Conservation (phyloP, 2,113 vertebrate genomes). For the Dromas ardeola region DNA sequence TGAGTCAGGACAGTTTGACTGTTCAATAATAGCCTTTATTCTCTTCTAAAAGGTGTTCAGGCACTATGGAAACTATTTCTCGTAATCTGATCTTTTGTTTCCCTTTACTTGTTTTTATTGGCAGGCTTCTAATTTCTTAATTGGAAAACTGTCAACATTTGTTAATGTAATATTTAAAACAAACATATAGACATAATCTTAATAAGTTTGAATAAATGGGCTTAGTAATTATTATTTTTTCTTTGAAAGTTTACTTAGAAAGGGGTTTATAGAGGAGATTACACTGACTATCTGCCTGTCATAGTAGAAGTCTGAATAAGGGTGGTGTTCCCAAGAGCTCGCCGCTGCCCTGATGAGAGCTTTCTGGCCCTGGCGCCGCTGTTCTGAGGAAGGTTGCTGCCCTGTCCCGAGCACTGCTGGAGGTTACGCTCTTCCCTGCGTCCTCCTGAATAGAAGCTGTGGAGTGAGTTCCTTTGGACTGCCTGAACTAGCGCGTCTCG, state of each 20-base stretch:
- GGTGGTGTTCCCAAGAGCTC: not conserved
- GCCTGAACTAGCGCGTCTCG: not conserved
- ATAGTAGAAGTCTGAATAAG: not conserved
- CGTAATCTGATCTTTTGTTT: conserved; percentile 15
- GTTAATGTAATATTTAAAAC: conserved; percentile 47
- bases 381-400: too few species aligned
- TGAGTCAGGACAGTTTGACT: not conserved
- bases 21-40: conserved; percentile 22
- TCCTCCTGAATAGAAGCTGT: not conserved
- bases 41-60: not conserved
- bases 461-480: not conserved
- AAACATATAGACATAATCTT: not conserved
- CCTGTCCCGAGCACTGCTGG: not conserved
- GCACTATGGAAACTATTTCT: conserved; percentile 6
- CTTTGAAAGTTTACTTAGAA: conserved; percentile 35
- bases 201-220: not conserved
- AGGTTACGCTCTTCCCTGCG: not conserved
- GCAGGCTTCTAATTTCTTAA: conserved; percentile 57
- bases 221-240: not conserved
- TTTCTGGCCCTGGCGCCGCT: not conserved
- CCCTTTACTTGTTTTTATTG: conserved; percentile 43
- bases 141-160: conserved; percentile 36
- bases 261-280: not conserved
- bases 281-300: not conserved
- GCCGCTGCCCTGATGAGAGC: not conserved